Conservation (phyloP, 2,888 invertebrate species). For the Melieria picta region DNA sequence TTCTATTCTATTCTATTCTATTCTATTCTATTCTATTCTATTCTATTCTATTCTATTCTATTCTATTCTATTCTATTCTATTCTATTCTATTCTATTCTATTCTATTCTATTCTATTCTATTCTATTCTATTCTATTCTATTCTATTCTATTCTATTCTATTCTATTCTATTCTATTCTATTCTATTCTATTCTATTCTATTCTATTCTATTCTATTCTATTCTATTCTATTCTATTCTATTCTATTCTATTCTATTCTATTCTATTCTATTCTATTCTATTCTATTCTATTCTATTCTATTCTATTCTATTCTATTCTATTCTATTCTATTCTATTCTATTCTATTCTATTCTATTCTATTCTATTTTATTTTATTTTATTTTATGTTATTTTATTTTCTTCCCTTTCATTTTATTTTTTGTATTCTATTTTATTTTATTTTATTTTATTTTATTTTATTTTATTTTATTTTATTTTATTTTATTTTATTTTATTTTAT, state of each 20-base stretch:
- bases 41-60: slow-evolving; percentile 1
- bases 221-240: slow-evolving; percentile 1
- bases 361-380: slow-evolving; percentile 4
- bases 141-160: neutral
- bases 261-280: neutral
- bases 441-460: slow-evolving; percentile 2
- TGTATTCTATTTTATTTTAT: slow-evolving; percentile 3
- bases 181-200: neutral
- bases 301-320: too few relatives aligned
- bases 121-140: slow-evolving; percentile 1
- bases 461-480: slow-evolving; percentile 9
- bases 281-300: slow-evolving; percentile 1
- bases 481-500: slow-evolving; percentile 5
- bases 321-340: neutral
- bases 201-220: slow-evolving; percentile 1
- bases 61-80: neutral
- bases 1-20: neutral
- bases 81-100: slow-evolving; percentile 3
- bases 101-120: neutral
- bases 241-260: neutral
- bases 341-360: neutral
- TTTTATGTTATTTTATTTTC: slow-evolving; percentile 6
- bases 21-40: neutral
- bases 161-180: neutral
- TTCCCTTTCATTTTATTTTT: slow-evolving; percentile 1